Percentiles rank a stretch among this genome's conserved stretches.
These are phyloP conservation scores for Pemphredon lugubris DNA, from an alignment of 2,888 invertebrate species.

Conservation along the genomic window DNA sequence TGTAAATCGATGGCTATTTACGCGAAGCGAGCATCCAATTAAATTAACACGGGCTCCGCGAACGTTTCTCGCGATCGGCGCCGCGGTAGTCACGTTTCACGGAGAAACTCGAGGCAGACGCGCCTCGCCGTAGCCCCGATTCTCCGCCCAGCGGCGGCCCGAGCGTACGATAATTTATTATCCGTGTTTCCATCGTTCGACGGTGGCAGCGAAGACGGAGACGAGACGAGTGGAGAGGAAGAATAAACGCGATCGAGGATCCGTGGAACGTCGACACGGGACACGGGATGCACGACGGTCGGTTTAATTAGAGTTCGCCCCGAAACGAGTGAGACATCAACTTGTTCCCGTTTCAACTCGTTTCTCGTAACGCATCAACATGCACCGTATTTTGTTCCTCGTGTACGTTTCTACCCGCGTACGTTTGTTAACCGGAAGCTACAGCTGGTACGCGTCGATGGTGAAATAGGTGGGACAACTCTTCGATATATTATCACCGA, in stretches of 20 bases:
- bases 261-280: conserved; percentile 12
- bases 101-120: conserved; percentile 53
- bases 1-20: conserved; percentile 60
- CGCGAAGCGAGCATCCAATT: conserved; percentile 55
- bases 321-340: conserved; percentile 57
- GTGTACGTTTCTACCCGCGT: conserved; percentile 4
- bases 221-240: conserved; percentile 10
- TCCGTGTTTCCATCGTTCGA: conserved; percentile 38
- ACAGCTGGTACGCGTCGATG: no score
- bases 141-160: conserved; percentile 45
- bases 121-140: conserved; percentile 51
- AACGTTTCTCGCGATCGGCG: conserved; percentile 41
- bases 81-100: conserved; percentile 44
- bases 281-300: conserved; percentile 44
- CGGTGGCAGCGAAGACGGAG: conserved; percentile 16
- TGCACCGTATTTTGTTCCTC: neutral
- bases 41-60: conserved; percentile 63
- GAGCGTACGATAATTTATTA: conserved; percentile 67
- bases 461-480: conserved; percentile 12
- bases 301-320: conserved; percentile 62
- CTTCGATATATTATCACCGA: no score
- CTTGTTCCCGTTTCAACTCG: conserved; percentile 20
- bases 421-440: neutral
- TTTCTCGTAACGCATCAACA: neutral
- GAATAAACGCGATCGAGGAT: conserved; percentile 23